Conservation (phyloP, 2,113 vertebrate species). For the Psittacara wagleri region DNA sequence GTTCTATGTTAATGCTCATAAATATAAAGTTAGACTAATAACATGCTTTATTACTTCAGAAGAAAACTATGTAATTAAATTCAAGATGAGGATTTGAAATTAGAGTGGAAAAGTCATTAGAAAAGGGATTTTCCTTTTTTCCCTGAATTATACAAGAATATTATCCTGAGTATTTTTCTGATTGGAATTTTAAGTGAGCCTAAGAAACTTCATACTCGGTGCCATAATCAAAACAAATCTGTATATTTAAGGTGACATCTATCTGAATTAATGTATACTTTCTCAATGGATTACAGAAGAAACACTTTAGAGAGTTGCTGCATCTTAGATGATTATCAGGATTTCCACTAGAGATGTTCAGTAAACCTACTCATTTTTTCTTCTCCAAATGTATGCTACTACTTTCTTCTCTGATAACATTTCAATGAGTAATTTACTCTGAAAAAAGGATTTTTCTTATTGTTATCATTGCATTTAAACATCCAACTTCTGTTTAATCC, state of each 20-base stretch:
- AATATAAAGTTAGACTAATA: background rate
- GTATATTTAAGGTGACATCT: background rate
- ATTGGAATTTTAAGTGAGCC: background rate
- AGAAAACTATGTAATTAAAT: background rate
- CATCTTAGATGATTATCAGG: background rate
- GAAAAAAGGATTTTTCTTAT: background rate
- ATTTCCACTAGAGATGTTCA: background rate
- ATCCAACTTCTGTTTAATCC: background rate
- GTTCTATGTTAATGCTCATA: background rate
- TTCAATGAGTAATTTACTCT: background rate
- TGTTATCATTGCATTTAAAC: background rate
- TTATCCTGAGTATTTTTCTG: background rate
- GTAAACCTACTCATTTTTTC: background rate
- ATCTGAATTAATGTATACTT: background rate
- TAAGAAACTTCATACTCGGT: background rate
- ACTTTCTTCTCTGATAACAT: background rate
- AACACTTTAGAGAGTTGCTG: background rate
- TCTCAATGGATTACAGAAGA: background rate
- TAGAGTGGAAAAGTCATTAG: background rate
- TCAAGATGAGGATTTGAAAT: background rate
- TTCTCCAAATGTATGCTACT: background rate
- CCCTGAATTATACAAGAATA: background rate
- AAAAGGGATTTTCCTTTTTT: background rate
- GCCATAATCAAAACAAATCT: background rate
- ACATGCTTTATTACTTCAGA: background rate